Conservation (phyloP, 2,888 invertebrate genomes). For the Lasius fuliginosus region DNA sequence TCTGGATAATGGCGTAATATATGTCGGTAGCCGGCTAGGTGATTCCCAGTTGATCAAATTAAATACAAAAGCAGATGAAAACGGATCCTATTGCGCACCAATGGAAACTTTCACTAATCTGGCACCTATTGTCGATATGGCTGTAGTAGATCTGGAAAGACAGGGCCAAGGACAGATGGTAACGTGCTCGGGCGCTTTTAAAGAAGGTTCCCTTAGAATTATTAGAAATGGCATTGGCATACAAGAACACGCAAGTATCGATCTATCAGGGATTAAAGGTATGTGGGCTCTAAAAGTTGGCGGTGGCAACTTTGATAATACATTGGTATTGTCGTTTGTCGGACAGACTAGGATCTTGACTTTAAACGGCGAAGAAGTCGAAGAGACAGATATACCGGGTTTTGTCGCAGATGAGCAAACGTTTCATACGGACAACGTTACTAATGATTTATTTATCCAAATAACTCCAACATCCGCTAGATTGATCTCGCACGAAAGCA, state of each 20-base stretch:
- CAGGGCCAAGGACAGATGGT: constrained; percentile 99
- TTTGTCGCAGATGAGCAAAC: constrained; percentile 97
- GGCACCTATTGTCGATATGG: constrained; percentile 99
- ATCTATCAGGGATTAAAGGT: constrained; percentile 98
- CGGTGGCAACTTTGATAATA: constrained; percentile 92
- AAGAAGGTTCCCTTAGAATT: constrained; percentile 98
- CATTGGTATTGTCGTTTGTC: constrained; percentile 97
- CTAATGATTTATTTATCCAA: constrained; percentile 93
- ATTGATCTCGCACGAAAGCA: constrained; percentile 90
- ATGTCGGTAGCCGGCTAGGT: constrained; percentile 97
- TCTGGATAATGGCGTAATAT: constrained; percentile 99
- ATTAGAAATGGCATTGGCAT: constrained; percentile 99
- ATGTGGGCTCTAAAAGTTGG: constrained; percentile 97
- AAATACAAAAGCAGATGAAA: constrained; percentile 94
- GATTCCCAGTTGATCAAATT: constrained; percentile 98
- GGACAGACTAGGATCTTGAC: constrained; percentile 97
- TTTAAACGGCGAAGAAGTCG: constrained; percentile 98
- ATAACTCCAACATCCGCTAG: constrained; percentile 92
- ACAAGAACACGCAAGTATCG: constrained; percentile 98
- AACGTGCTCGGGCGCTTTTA: constrained; percentile 98
- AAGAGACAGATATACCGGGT: constrained; percentile 97
- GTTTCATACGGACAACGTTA: constrained; percentile 97
- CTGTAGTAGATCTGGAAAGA: constrained; percentile 97
- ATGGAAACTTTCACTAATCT: constrained; percentile 99
- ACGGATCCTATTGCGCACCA: constrained; percentile 95